Evolutionary conservation across 2,797 vertebrate genomes (phyloP).

Genomic region (Danionella dracula): DNA sequence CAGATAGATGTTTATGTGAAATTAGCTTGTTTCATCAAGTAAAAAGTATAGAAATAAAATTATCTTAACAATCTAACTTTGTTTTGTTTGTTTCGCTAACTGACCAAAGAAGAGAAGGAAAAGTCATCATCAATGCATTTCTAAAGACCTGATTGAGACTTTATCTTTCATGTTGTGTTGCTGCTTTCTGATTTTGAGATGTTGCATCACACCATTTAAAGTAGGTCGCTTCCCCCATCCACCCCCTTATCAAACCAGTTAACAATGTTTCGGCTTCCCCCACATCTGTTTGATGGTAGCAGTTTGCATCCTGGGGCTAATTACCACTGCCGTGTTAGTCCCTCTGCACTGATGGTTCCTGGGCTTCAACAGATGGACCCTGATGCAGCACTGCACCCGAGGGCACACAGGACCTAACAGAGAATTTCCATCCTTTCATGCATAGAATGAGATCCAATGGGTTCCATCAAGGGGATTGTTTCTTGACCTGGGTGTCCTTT

Average conservation of each 20-base stretch:
- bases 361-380: slow-evolving; percentile 71
- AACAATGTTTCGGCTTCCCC: slow-evolving; percentile 53
- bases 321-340: slow-evolving; percentile 70
- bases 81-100: background rate
- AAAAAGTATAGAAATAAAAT: background rate
- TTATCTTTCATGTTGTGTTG: background rate
- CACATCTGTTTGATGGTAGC: slow-evolving; percentile 72
- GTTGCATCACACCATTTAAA: slow-evolving; percentile 66
- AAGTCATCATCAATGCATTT: too few relatives aligned
- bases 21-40: background rate
- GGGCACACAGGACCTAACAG: slow-evolving; percentile 47
- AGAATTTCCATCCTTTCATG: background rate
- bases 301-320: slow-evolving; percentile 72
- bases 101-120: background rate
- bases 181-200: slow-evolving; percentile 56
- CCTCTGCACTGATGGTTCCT: slow-evolving; percentile 65
- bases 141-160: background rate
- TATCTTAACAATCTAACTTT: background rate
- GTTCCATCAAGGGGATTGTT: slow-evolving; percentile 7
- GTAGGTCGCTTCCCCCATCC: slow-evolving; percentile 62
- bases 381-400: slow-evolving; percentile 55
- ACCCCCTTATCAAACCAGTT: slow-evolving; percentile 36
- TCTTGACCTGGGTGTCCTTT: slow-evolving; percentile 5
- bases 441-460: background rate
- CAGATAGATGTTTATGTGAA: background rate